Base-by-base conservation (phyloP, 2,888 invertebrate species). In the Rhingia campestris region DNA sequence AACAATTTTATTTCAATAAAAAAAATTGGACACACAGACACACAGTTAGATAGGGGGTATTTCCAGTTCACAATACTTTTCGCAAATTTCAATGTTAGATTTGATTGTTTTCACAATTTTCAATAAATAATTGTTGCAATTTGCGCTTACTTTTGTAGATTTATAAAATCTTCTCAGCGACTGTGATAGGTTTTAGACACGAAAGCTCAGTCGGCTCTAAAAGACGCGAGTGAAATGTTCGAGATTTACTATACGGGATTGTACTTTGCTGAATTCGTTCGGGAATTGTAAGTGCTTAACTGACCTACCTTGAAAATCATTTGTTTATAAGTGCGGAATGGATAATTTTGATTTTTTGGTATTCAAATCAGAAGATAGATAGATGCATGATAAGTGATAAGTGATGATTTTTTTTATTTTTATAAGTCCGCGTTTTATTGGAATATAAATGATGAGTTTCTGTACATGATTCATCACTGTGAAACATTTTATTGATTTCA, bases 61-160 rank as follows among this genome's bases (percentile, higher is more conserved):
- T 64, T 64, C 81, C 75, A 75, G 12, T 45, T 67, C 35, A 66
- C 10, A 39, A 14, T 12, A 51, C 9, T 69, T 56, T 37, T 9
- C 51, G 41, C n/a, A 30, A 49, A 64, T 53, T 75, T 81, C 75
- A 81, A 75, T 75, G 81, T 66, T 75, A 75, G 75, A 75, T 41
- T 14, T 53, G 43, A 69, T 69, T 74, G 47, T 63, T 80, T 45
- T 63, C 63, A 69, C 63, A 56, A 37, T 73, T 73, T 61, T 47
- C 41, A 41, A 63, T 41, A 63, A 56, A 63, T 56, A 67, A 63
- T 56, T 51, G 45, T 39, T 22, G 45, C 39, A 39, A 56, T 56
- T 54, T 39, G 39, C 45, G n/a, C 22, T 22, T 1, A 39, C 6
- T 54, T 53, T 63, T 49, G 22, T 47, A 56, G 56, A 64, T 32